Evolutionary conservation across 1,140 invertebrate genomes (phyloP).

Genomic region (Campoletis sonorensis): DNA sequence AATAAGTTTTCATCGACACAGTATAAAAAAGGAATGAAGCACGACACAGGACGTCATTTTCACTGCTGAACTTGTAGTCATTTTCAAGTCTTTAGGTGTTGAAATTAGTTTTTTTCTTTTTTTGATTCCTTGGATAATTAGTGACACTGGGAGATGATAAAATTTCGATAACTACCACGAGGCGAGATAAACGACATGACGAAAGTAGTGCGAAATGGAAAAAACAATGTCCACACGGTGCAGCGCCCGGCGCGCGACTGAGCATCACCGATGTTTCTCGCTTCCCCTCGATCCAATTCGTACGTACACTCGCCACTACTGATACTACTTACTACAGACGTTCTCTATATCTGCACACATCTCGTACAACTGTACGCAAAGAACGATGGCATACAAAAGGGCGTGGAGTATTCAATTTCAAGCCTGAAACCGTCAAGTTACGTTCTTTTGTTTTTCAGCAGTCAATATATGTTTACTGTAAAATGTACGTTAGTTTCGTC

Average conservation of each 20-base stretch:
- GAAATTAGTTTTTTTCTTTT: conserved; percentile 11
- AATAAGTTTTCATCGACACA: conserved; percentile 9
- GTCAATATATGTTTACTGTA: background rate
- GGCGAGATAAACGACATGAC: background rate
- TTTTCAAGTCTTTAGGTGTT: background rate
- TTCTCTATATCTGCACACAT: background rate
- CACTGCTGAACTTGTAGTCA: background rate
- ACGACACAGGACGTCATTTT: background rate
- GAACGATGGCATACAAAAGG: too few species aligned
- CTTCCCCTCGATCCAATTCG: conserved; percentile 19
- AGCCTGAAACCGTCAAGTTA: background rate
- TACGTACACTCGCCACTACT: conserved; percentile 22
- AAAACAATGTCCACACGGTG: background rate
- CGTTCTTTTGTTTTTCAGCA: background rate
- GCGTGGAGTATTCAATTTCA: background rate
- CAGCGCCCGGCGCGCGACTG: conserved; percentile 36
- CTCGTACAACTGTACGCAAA: too few species aligned
- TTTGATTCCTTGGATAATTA: background rate
- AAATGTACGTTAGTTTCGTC: background rate
- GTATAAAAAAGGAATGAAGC: background rate
- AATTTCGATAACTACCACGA: background rate
- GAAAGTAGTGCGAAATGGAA: background rate
- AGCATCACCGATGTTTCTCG: background rate
- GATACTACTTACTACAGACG: conserved; percentile 11
- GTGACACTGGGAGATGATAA: background rate